Evolutionary conservation across 1,140 invertebrate species (phyloP).

Genomic region (Lineus longissimus): DNA sequence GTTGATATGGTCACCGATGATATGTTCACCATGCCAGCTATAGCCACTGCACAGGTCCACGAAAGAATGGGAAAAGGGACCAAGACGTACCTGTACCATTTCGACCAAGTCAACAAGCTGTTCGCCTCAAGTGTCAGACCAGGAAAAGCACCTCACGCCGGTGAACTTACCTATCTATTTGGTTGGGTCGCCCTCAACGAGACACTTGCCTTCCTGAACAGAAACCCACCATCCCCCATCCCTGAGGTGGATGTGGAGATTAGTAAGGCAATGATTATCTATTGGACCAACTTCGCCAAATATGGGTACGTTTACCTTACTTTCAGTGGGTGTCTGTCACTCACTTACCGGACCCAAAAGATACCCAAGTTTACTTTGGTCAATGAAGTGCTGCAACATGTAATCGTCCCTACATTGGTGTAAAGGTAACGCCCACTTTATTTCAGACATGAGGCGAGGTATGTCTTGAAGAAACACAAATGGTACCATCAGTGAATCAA

Average conservation of each 20-base stretch:
- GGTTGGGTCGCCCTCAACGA: background rate
- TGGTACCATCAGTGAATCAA: no score
- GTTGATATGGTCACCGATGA: background rate
- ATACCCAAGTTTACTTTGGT: no score
- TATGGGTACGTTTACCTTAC: slow-evolving; percentile 3
- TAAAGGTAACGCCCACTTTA: no score
- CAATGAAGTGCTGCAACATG: no score
- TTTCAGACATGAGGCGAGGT: no score
- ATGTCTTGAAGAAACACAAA: no score
- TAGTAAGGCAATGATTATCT: background rate
- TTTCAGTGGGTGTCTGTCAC: no score
- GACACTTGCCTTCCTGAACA: no score
- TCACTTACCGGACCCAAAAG: no score
- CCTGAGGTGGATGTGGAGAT: background rate
- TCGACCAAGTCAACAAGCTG: background rate
- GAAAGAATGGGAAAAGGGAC: background rate
- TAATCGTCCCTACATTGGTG: no score
- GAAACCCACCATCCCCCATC: no score
- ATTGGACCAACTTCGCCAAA: slow-evolving; percentile 3
- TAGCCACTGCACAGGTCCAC: background rate
- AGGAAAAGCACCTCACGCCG: background rate
- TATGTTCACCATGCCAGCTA: background rate
- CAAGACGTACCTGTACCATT: background rate
- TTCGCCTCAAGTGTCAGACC: background rate
- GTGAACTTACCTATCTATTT: background rate